These are phyloP conservation scores for Hemithea aestivaria DNA, from an alignment of 2,888 invertebrate species.

Conservation along the genomic window DNA sequence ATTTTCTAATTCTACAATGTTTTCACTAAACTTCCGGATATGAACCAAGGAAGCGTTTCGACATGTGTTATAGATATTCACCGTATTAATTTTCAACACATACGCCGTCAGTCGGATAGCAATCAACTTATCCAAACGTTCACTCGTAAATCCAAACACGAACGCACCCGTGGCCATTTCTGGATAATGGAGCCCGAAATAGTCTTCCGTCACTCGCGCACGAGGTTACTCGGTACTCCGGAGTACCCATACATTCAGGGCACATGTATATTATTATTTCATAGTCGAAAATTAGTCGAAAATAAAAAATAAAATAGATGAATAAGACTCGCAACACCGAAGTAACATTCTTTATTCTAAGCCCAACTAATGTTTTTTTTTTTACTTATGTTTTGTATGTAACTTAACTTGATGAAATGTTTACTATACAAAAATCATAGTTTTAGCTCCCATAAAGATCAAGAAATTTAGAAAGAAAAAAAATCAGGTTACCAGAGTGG, in stretches of 20 bases:
- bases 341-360: too few species aligned
- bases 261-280: constrained; percentile 25
- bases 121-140: constrained; percentile 41
- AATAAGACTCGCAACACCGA: too few species aligned
- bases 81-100: constrained; percentile 11
- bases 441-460: too few species aligned
- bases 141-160: constrained; percentile 64
- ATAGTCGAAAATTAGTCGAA: constrained; percentile 24
- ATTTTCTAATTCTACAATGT: constrained; percentile 5
- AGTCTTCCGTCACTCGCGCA: constrained; percentile 62
- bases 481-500: too few species aligned
- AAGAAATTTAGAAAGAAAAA: too few species aligned
- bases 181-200: constrained; percentile 71
- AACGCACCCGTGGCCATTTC: constrained; percentile 62
- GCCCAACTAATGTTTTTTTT: too few species aligned
- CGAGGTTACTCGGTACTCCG: constrained; percentile 37
- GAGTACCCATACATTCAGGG: constrained; percentile 17
- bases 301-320: constrained; percentile 5
- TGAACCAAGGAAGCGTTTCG: constrained; percentile 11
- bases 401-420: too few species aligned
- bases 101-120: constrained; percentile 21
- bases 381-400: too few species aligned
- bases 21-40: constrained; percentile 12
- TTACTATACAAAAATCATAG: too few species aligned
- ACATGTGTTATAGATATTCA: constrained; percentile 5